Evolutionary conservation across 35 echinoderm and acorn worm genomes (phyloP), one percentile per base, ranked within the genome.

Genomic region (Eucidaris tribuloides): DNA sequence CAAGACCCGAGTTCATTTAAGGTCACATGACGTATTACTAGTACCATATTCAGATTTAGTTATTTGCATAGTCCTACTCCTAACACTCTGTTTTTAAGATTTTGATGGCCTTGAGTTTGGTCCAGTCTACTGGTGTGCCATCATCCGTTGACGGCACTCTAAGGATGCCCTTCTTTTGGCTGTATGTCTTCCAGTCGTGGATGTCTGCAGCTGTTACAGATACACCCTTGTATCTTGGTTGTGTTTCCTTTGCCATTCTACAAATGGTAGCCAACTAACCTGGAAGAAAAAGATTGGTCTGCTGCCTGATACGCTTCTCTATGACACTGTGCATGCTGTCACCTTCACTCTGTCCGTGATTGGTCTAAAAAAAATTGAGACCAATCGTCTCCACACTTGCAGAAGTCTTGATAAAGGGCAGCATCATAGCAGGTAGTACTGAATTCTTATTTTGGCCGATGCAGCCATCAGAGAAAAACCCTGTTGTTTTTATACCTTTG

Each of bases 401-500:
- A 4, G 74, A 72, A 17, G 25, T 79, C 13, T 82, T 62, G n/a
- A 82, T 13, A 65, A 94, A 94, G 9, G 71, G 36, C n/a, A 50
- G 7, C 74, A 94, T 85, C 87, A 94, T 94, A 11, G 86, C 30
- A 35, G 92, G 92, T 25, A 94, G 17, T 42, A 94, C 42, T 19
- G 60, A 85, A 42, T 82, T 89, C 55, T 94, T 94, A 52, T 94
- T 94, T 31, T 94, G 92, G 20, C 91, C 91, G 35, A 50, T 59
- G 55, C 85, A 93, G 13, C 85, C 91, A 71, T 93, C 85, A 4
- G 92, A 55, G 49, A 89, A 94, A n/a, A 94, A 35, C 36, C 66
- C 76, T 19, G 89, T 49, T 81, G 79, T 64, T 5, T 32, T 81
- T 4, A 88, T 35, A 9, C 86, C 74, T 58, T 89, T 58, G 4